A percentile compares a stretch with the other conserved stretches of the same genome.
phyloP scores from a whole-genome alignment of 2,797 vertebrate genomes.

The Eulemur coronatus region DNA sequence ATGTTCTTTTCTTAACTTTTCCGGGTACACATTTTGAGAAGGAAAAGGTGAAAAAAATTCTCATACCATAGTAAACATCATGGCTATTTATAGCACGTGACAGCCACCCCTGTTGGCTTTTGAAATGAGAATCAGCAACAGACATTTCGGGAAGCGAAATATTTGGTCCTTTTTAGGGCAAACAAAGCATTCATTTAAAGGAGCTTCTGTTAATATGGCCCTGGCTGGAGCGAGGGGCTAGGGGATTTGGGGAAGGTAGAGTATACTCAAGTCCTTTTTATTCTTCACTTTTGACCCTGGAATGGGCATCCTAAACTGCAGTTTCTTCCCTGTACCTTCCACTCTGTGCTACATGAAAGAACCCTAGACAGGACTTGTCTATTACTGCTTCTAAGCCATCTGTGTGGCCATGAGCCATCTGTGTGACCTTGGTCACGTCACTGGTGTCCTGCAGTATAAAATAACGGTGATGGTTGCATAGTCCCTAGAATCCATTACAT shows the following conservation, averaged over 20 bases:
- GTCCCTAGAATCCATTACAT: not conserved
- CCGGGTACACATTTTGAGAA: not conserved
- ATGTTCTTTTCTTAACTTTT: not conserved
- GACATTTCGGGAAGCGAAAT: conserved; percentile 22
- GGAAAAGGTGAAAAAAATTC: not conserved
- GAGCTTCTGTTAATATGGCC: not conserved
- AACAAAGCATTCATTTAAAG: not conserved
- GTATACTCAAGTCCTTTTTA: not conserved
- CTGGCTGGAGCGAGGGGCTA: not conserved
- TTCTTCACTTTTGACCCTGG: not conserved
- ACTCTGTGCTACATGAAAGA: not conserved
- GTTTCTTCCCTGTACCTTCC: not conserved
- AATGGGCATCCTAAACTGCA: not conserved
- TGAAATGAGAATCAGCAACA: not conserved
- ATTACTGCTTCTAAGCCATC: not conserved
- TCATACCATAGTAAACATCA: not conserved
- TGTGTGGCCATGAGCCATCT: not conserved
- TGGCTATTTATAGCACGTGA: not conserved
- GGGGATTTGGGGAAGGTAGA: not conserved
- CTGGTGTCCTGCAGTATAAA: not conserved
- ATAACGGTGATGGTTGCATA: not conserved
- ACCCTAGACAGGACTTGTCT: not conserved
- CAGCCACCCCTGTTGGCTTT: not conserved
- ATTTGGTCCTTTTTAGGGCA: not conserved
- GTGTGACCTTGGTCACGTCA: not conserved